phyloP scores from a whole-genome alignment of 2,888 invertebrate genomes.

The Metopia argyrocephala region DNA sequence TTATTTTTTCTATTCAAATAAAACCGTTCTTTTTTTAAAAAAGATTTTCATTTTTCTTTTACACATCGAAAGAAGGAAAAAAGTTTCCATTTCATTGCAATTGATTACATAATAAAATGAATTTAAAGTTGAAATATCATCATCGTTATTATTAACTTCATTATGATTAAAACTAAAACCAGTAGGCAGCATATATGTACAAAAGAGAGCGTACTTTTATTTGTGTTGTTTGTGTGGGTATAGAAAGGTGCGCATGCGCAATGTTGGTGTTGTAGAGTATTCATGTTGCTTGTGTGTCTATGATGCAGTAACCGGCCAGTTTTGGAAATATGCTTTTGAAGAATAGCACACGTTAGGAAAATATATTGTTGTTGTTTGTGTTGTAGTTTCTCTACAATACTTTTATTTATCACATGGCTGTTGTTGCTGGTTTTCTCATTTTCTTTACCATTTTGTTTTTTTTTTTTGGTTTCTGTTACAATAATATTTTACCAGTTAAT shows the following conservation, averaged over 20 bases:
- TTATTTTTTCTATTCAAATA: background rate
- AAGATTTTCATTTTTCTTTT: slow-evolving; percentile 46
- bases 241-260: slow-evolving; percentile 59
- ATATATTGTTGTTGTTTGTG: background rate
- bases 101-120: slow-evolving; percentile 54
- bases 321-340: slow-evolving; percentile 12
- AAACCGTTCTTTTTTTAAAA: slow-evolving; percentile 44
- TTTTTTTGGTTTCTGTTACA: slow-evolving; percentile 23
- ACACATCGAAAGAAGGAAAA: background rate
- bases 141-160: slow-evolving; percentile 7
- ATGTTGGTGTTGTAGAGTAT: slow-evolving; percentile 7
- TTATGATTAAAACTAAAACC: background rate
- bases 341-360: slow-evolving; percentile 33
- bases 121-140: slow-evolving; percentile 28
- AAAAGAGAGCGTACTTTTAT: too few species aligned
- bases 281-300: slow-evolving; percentile 37
- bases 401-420: slow-evolving; percentile 46
- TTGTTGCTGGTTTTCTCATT: slow-evolving; percentile 33
- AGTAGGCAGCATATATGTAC: background rate
- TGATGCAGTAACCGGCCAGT: slow-evolving; percentile 21
- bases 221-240: background rate
- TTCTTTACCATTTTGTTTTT: slow-evolving; percentile 17
- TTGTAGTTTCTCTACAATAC: slow-evolving; percentile 4
- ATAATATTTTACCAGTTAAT: slow-evolving; percentile 45
- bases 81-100: slow-evolving; percentile 63